phyloP scores from a whole-genome alignment of 2,797 vertebrate species.

The Urosaurus nigricauda region DNA sequence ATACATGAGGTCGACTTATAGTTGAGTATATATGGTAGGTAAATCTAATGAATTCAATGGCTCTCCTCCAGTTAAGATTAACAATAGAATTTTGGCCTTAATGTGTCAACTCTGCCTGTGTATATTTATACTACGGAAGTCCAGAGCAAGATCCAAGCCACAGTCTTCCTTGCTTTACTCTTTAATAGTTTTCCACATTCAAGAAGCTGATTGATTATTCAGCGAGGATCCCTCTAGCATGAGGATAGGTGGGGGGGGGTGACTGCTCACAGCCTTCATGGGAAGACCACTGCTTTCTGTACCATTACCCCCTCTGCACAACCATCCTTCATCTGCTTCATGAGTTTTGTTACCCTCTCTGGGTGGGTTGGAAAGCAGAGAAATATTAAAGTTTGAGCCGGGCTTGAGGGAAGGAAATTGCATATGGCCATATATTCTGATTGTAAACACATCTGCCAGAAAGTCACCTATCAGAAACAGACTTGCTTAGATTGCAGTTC shows the following conservation, averaged over 20 bases:
- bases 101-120: no score
- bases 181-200: neutral
- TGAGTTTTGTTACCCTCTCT: neutral
- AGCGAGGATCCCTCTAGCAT: neutral
- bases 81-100: no score
- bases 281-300: neutral
- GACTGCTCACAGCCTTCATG: neutral
- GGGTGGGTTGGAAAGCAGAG: neutral
- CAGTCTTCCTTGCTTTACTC: neutral
- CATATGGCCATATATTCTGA: neutral
- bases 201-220: neutral
- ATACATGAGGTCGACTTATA: no score
- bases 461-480: neutral
- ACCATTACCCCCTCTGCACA: neutral
- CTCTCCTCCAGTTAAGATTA: no score
- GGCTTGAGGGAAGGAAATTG: neutral
- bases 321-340: neutral
- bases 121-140: no score
- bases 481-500: neutral
- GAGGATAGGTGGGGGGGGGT: neutral
- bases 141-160: no score
- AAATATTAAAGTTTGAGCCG: slow-evolving; percentile 1
- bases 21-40: no score
- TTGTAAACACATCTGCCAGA: slow-evolving; percentile 6
- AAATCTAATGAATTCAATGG: no score